Percentiles rank a stretch among this genome's conserved stretches.
These are phyloP conservation scores for Epistrophe eligans DNA, from an alignment of 2,888 invertebrate genomes.

Conservation along the genomic window DNA sequence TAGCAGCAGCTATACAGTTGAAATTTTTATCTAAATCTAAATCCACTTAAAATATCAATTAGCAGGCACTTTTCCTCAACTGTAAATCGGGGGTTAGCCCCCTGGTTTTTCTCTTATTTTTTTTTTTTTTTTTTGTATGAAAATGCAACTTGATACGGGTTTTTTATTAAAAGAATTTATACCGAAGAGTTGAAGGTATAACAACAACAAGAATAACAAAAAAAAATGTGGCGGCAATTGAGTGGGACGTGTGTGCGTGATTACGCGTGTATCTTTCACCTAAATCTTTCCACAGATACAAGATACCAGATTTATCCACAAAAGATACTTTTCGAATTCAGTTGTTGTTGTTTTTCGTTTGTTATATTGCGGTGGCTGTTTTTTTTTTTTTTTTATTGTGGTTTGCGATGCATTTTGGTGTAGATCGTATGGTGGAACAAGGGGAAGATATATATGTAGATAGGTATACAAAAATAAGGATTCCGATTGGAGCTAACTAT, in stretches of 20 bases:
- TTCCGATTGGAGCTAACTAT: slow-evolving; percentile 11
- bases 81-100: slow-evolving; percentile 38
- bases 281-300: slow-evolving; percentile 70
- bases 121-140: neutral
- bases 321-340: slow-evolving; percentile 34
- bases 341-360: slow-evolving; percentile 7
- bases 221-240: slow-evolving; percentile 33
- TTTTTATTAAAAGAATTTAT: slow-evolving; percentile 17
- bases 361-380: slow-evolving; percentile 7
- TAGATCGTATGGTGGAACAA: slow-evolving; percentile 25
- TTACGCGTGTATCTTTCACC: slow-evolving; percentile 75
- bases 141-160: slow-evolving; percentile 67
- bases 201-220: neutral
- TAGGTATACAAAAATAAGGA: slow-evolving; percentile 19
- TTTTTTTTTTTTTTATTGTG: neutral
- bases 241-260: slow-evolving; percentile 72
- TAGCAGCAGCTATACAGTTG: slow-evolving; percentile 7
- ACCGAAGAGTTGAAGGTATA: neutral
- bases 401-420: slow-evolving; percentile 49
- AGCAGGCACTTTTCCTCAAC: slow-evolving; percentile 70
- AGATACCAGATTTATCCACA: slow-evolving; percentile 43
- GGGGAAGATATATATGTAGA: slow-evolving; percentile 6
- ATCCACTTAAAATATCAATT: slow-evolving; percentile 76
- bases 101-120: neutral
- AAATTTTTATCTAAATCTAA: slow-evolving; percentile 68